Evolutionary conservation across 2,113 vertebrate genomes (phyloP), one percentile per base, ranked within the genome.

Genomic region (Hydrolagus affinis): DNA sequence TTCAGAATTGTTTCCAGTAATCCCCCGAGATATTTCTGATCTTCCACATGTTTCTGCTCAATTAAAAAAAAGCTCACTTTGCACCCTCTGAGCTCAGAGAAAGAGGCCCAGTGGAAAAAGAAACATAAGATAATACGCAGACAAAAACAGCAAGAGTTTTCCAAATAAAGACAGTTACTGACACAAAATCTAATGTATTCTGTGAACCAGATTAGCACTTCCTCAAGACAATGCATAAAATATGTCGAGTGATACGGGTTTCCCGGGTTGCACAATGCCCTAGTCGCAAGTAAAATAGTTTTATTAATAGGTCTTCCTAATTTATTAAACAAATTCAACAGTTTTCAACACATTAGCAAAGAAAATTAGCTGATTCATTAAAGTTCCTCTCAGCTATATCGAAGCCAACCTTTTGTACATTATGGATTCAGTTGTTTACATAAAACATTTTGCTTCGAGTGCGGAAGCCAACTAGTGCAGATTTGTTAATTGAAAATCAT

Each of bases 11-110:
- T 44, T 94, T 94, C 92, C 93, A 94, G 93, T 97, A 98, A 98
- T 98, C 97, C 97, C 95, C 93, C 90, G 93, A 98, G 96, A 98
- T 97, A 98, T 97, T 96, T 94, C 95, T 98, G 96, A 97, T 97
- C 96, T 95, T 96, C 96, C 95, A 96, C 97, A 96, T 97, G 97
- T 98, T 99, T 96, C 95, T 97, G 95, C 95, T 96, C 97, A 98
- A 98, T 98, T 97, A 98, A 96, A 97, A 97, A 94, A 95, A 96
- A 95, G 94, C 93, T 93, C 91, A 91, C 91, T 93, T 94, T 92
- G 91, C 92, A 91, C 91, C 90, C 92, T 30, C 78, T 66, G 78
- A 12, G 11, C 78, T 83, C 25, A 23, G 76, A 90, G 91, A 93
- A 89, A 93, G 91, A 92, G 92, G 90, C 91, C 90, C 87, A 87